Conservation (phyloP, 35 echinoderm and acorn worm genomes). For the Apostichopus parvimensis region DNA sequence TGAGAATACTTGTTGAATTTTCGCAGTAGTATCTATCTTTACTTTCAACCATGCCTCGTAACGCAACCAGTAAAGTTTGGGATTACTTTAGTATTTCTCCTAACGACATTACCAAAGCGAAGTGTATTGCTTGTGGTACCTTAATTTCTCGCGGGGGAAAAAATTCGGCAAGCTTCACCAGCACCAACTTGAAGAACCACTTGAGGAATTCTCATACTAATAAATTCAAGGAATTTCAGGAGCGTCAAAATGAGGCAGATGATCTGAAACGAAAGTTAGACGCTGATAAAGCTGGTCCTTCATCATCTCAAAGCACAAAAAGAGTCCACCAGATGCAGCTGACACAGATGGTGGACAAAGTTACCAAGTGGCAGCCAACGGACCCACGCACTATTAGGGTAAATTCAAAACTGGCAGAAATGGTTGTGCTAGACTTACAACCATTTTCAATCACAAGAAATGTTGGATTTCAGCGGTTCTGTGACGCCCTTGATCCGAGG, state of each 20-base stretch:
- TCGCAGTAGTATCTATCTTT: no score
- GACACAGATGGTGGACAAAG: neutral
- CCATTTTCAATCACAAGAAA: neutral
- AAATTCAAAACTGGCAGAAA: constrained; percentile 10
- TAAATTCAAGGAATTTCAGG: constrained; percentile 22
- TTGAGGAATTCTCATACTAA: neutral
- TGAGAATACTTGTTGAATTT: no score
- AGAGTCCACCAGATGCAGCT: constrained; percentile 15
- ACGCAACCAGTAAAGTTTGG: neutral
- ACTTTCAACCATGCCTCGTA: no score
- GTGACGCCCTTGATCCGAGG: neutral
- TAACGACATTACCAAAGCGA: neutral
- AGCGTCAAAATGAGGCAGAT: neutral
- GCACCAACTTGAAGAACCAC: constrained; percentile 35
- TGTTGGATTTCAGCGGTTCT: constrained; percentile 23
- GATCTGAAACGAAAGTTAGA: neutral
- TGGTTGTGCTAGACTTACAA: constrained; percentile 32
- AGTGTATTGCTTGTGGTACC: neutral
- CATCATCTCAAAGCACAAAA: neutral
- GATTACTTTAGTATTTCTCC: constrained; percentile 2
- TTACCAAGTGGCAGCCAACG: constrained; percentile 10
- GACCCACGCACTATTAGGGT: neutral
- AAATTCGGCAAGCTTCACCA: neutral
- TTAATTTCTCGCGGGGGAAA: neutral
- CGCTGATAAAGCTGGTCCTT: constrained; percentile 1